These are phyloP conservation scores for Colius striatus DNA, from an alignment of 2,113 vertebrate genomes.

Conservation along the genomic window DNA sequence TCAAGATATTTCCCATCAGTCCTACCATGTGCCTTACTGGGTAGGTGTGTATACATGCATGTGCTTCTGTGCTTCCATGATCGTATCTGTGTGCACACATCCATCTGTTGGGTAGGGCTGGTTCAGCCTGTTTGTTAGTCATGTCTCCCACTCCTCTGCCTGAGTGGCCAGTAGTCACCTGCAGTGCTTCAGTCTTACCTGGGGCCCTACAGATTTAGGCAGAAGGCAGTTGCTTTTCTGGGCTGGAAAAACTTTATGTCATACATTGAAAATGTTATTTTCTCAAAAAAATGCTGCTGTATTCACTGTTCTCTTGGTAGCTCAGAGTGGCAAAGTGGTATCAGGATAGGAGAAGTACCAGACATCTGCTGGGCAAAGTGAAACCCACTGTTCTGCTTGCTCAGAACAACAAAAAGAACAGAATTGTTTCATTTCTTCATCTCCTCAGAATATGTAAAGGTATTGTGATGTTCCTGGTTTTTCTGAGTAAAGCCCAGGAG, in stretches of 20 bases:
- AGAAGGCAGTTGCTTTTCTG: not conserved
- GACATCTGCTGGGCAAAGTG: not conserved
- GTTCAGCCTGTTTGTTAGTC: not conserved
- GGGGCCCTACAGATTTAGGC: not conserved
- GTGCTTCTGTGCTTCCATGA: not conserved
- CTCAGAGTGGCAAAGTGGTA: not conserved
- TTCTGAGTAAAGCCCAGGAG: constrained; percentile 3
- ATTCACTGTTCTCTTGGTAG: not conserved
- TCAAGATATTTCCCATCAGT: not conserved
- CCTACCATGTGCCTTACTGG: not conserved
- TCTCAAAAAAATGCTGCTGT: not conserved
- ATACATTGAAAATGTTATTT: not conserved
- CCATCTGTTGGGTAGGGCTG: not conserved
- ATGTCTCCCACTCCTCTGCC: not conserved
- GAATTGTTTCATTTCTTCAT: not conserved
- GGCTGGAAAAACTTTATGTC: not conserved
- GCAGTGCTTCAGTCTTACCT: not conserved
- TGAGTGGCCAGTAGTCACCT: not conserved
- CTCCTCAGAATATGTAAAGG: not conserved
- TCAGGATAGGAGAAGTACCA: not conserved
- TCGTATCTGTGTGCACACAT: not conserved
- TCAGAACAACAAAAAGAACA: not conserved
- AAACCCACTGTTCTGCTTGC: not conserved
- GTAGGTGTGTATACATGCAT: not conserved
- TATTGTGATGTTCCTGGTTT: constrained; percentile 2